Evolutionary conservation across 2,113 vertebrate genomes (phyloP).

Genomic region (Suncus etruscus): DNA sequence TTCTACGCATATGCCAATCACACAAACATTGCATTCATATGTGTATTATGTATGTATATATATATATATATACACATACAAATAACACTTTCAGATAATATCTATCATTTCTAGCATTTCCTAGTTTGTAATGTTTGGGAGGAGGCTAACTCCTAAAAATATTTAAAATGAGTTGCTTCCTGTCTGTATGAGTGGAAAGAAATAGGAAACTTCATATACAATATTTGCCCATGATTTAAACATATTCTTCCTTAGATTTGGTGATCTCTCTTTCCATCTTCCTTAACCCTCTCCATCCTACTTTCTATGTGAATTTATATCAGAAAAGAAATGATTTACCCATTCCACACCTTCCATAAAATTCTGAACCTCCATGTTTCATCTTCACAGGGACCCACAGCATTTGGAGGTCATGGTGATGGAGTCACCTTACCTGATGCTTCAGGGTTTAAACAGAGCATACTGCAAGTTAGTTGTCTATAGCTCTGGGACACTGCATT

Average conservation of each 20-base stretch:
- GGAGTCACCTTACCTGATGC: neutral
- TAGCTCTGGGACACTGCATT: neutral
- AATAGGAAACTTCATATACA: neutral
- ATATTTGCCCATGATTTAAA: neutral
- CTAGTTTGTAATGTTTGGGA: neutral
- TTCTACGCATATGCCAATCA: neutral
- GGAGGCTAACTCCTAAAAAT: constrained; percentile 18
- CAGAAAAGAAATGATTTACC: neutral
- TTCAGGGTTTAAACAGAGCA: neutral
- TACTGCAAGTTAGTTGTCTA: neutral
- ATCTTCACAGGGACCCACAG: neutral
- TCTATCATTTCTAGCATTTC: neutral
- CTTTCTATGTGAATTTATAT: constrained; percentile 46
- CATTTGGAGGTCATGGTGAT: neutral
- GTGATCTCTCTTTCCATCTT: neutral
- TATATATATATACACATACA: neutral
- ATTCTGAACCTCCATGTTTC: neutral
- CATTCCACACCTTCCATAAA: neutral
- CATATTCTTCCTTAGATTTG: neutral
- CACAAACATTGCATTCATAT: neutral
- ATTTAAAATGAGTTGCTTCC: constrained; percentile 34
- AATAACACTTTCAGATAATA: neutral
- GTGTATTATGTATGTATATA: no score
- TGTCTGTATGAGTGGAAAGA: neutral
- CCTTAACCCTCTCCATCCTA: neutral